Percentiles rank a stretch among this genome's conserved stretches.
Evolutionary conservation across 2,888 invertebrate species (phyloP).

Genomic region (Ashinkailepas kermadecensis): DNA sequence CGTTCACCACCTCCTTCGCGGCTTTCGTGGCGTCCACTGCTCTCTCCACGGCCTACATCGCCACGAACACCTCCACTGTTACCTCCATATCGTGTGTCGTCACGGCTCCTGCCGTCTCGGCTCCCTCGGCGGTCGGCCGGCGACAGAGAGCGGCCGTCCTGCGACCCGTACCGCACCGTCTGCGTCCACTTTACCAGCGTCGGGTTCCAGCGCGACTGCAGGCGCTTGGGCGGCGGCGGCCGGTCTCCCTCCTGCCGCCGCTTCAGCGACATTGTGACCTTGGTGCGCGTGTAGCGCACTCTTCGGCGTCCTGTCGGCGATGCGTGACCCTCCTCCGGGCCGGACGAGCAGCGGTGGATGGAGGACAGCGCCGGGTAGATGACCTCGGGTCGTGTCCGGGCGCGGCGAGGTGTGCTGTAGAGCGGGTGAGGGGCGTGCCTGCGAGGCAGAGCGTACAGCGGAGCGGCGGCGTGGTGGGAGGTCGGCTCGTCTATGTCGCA

Average conservation of each 20-base stretch:
- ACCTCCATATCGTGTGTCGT: not conserved
- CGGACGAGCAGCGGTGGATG: not conserved
- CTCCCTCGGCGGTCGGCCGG: not conserved
- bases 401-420: not conserved
- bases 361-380: not conserved
- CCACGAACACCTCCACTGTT: not conserved
- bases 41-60: not conserved
- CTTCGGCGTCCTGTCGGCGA: not conserved
- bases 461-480: not conserved
- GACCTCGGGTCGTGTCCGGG: not conserved
- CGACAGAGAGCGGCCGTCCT: conserved; percentile 18
- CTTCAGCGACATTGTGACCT: not conserved
- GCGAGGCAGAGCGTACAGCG: not conserved
- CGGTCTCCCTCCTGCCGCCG: not conserved
- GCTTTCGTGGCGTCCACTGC: not conserved
- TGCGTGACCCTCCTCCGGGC: not conserved
- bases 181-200: conserved; percentile 57
- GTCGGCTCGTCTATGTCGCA: not conserved
- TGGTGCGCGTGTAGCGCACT: not conserved
- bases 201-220: conserved; percentile 64
- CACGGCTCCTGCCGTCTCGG: not conserved
- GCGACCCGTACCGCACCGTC: conserved; percentile 38
- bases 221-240: conserved; percentile 65
- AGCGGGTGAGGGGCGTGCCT: not conserved
- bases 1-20: too few relatives aligned